phyloP scores from a whole-genome alignment of 2,888 invertebrate species.

The Mythimna ferrago region DNA sequence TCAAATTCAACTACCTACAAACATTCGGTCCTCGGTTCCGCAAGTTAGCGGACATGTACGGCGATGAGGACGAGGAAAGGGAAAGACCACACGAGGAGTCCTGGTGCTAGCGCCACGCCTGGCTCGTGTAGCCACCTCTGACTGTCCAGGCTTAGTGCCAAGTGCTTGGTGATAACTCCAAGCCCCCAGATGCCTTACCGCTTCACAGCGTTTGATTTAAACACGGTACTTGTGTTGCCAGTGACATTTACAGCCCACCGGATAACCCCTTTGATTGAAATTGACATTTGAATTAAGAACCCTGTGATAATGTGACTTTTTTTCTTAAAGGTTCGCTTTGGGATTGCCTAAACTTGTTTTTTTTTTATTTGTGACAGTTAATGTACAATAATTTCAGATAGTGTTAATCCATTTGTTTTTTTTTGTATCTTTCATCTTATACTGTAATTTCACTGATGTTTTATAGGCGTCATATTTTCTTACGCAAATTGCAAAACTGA shows the following conservation, averaged over 20 bases:
- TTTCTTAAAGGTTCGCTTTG: slow-evolving; percentile 43
- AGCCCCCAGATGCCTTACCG: slow-evolving; percentile 83
- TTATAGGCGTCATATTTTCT: slow-evolving; percentile 13
- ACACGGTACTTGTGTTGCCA: slow-evolving; percentile 50
- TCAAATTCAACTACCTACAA: slow-evolving; percentile 98
- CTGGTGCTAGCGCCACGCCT: slow-evolving; percentile 93
- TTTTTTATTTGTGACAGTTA: slow-evolving; percentile 29
- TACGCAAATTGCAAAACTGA: slow-evolving; percentile 9
- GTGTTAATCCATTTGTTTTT: slow-evolving; percentile 24
- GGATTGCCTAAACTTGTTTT: slow-evolving; percentile 46
- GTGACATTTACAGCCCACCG: slow-evolving; percentile 60
- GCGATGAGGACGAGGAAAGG: slow-evolving; percentile 95
- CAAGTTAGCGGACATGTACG: slow-evolving; percentile 98
- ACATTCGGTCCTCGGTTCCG: slow-evolving; percentile 99
- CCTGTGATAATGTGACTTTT: slow-evolving; percentile 54
- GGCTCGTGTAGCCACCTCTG: slow-evolving; percentile 84
- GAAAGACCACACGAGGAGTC: slow-evolving; percentile 94
- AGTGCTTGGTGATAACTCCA: slow-evolving; percentile 64
- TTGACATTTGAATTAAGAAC: slow-evolving; percentile 55
- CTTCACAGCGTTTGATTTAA: slow-evolving; percentile 67
- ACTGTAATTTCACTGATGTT: background rate
- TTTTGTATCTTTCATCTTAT: slow-evolving; percentile 6
- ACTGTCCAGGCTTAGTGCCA: slow-evolving; percentile 63
- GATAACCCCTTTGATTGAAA: slow-evolving; percentile 54
- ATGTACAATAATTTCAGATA: slow-evolving; percentile 40